Conservation (phyloP, 2,888 invertebrate species). For the Opisthograptis luteolata region DNA sequence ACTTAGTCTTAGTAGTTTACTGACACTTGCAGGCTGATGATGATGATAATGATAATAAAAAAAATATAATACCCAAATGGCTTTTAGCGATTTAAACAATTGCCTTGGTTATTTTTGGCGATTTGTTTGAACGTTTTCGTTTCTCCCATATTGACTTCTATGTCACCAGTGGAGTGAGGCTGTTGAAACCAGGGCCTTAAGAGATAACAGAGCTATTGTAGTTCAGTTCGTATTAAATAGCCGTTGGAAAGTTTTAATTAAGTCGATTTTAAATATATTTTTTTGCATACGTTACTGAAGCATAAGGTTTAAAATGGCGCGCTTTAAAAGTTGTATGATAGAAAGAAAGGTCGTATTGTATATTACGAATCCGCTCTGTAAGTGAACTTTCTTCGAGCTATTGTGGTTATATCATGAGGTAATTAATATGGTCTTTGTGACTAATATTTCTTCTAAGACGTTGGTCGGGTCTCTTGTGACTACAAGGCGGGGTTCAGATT, state of each 20-base stretch:
- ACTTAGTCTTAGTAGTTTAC: too few relatives aligned
- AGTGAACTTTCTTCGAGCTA: slow-evolving; percentile 67
- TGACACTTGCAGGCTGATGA: too few relatives aligned
- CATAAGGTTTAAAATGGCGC: slow-evolving; percentile 33
- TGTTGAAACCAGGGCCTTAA: too few relatives aligned
- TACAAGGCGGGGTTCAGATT: background rate
- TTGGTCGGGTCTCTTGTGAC: slow-evolving; percentile 31
- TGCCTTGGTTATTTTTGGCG: too few relatives aligned
- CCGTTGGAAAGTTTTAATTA: slow-evolving; percentile 72
- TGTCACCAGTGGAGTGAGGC: too few relatives aligned
- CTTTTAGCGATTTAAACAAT: too few relatives aligned
- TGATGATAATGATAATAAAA: too few relatives aligned
- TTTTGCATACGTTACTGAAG: slow-evolving; percentile 29
- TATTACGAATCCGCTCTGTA: slow-evolving; percentile 63
- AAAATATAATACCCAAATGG: too few relatives aligned
- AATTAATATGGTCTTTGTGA: slow-evolving; percentile 54
- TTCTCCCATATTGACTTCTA: too few relatives aligned
- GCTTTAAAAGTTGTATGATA: slow-evolving; percentile 36
- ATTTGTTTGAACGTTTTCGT: too few relatives aligned
- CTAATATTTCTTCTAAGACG: slow-evolving; percentile 15
- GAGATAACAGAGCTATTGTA: slow-evolving; percentile 39
- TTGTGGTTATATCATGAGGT: slow-evolving; percentile 58
- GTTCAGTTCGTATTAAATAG: slow-evolving; percentile 53
- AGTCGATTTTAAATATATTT: slow-evolving; percentile 48
- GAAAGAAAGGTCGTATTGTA: slow-evolving; percentile 53